Conservation (phyloP, 2,113 vertebrate genomes). For the Eptesicus fuscus region DNA sequence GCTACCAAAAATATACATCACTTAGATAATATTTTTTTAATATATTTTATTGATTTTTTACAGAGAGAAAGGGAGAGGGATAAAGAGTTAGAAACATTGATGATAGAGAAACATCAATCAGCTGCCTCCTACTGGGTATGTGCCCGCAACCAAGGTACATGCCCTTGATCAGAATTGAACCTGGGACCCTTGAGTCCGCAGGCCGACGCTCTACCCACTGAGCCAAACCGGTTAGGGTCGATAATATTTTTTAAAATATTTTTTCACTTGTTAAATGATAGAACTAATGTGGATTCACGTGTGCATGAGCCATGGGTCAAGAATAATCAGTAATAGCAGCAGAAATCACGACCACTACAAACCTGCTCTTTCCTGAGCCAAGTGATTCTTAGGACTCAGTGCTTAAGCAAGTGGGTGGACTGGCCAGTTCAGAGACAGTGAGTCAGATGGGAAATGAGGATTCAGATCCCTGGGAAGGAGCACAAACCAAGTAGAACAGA, state of each 20-base stretch:
- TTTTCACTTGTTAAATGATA: background rate
- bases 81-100: no score
- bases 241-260: background rate
- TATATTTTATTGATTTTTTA: background rate
- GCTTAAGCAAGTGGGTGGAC: background rate
- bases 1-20: background rate
- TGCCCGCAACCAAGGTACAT: no score
- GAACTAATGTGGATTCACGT: background rate
- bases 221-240: no score
- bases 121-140: no score
- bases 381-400: background rate
- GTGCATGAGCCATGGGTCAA: background rate
- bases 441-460: conserved; percentile 34
- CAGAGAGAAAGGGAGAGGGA: no score
- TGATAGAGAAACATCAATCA: no score
- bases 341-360: background rate
- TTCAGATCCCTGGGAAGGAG: conserved; percentile 4
- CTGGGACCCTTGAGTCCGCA: no score
- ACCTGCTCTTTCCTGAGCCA: background rate
- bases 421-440: background rate
- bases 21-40: background rate
- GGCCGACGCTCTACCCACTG: no score
- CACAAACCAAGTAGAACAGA: conserved; percentile 45
- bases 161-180: no score
- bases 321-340: background rate